phyloP scores from a whole-genome alignment of 2,888 invertebrate species.

The Psococerastis gibbosa region DNA sequence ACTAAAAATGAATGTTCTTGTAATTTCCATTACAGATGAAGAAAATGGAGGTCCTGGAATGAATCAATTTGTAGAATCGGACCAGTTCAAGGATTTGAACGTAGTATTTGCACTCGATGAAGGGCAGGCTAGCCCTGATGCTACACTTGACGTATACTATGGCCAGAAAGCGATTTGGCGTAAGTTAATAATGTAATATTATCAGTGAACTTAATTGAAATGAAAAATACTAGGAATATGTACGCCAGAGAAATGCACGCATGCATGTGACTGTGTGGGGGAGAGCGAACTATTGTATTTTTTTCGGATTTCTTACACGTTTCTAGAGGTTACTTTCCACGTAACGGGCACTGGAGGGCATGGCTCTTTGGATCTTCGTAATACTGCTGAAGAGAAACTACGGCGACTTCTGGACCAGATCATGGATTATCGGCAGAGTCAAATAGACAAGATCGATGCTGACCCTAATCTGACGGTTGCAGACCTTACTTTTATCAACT shows the following conservation, averaged over 20 bases:
- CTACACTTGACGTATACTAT: slow-evolving; percentile 47
- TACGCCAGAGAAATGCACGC: no score
- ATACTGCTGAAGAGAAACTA: slow-evolving; percentile 73
- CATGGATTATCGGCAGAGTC: slow-evolving; percentile 43
- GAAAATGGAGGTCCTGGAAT: slow-evolving; percentile 72
- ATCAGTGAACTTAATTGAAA: no score
- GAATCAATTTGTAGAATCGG: slow-evolving; percentile 49
- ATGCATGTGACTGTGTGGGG: no score
- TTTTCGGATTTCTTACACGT: no score
- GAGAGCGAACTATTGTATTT: no score
- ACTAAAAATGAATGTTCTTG: no score
- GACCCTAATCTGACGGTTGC: slow-evolving; percentile 51
- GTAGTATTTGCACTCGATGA: slow-evolving; percentile 77
- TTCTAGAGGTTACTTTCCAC: slow-evolving; percentile 53
- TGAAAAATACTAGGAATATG: no score
- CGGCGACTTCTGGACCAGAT: slow-evolving; percentile 50
- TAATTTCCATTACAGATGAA: slow-evolving; percentile 51
- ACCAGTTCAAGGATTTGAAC: slow-evolving; percentile 56
- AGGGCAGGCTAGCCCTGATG: slow-evolving; percentile 46
- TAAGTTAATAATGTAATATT: slow-evolving; percentile 37
- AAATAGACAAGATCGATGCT: slow-evolving; percentile 44
- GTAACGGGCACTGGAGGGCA: slow-evolving; percentile 75
- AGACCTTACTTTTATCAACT: slow-evolving; percentile 72
- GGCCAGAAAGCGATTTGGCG: slow-evolving; percentile 71
- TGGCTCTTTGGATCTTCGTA: slow-evolving; percentile 59